Conservation (phyloP, 2,113 vertebrate genomes). For the Laterallus jamaicensis region DNA sequence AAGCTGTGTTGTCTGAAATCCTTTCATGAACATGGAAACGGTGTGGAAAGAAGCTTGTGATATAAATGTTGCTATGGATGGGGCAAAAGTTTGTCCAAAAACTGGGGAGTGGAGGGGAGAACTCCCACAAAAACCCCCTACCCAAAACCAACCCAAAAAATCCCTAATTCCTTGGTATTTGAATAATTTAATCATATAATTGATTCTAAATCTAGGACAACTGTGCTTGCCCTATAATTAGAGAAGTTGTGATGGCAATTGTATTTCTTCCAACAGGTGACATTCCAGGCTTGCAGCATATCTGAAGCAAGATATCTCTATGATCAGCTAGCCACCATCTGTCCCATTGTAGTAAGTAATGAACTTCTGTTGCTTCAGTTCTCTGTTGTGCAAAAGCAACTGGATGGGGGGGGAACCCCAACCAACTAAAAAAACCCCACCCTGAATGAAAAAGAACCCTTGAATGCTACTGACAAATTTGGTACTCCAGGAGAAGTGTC, state of each 20-base stretch:
- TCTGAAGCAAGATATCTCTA: constrained; percentile 96
- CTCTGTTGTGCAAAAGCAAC: background rate
- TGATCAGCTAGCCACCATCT: constrained; percentile 96
- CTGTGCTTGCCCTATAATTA: background rate
- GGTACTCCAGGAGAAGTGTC: background rate
- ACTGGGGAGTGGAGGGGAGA: background rate
- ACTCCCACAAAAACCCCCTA: background rate
- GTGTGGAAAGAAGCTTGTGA: background rate
- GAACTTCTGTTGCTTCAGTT: background rate
- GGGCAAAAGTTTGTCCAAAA: background rate
- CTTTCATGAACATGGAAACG: background rate
- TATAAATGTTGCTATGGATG: background rate
- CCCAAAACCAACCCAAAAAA: background rate
- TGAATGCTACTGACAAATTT: background rate
- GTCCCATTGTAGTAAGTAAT: constrained; percentile 94
- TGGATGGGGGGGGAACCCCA: background rate
- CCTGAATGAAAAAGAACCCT: no score
- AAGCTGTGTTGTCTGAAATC: background rate
- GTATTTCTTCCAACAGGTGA: constrained; percentile 82
- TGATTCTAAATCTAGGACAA: background rate
- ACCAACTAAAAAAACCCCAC: no score
- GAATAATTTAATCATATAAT: background rate
- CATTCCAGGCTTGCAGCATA: constrained; percentile 98
- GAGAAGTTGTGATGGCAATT: background rate
- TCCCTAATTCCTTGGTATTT: background rate